phyloP scores from a whole-genome alignment of 2,113 vertebrate species.

The Amia ocellicauda region DNA sequence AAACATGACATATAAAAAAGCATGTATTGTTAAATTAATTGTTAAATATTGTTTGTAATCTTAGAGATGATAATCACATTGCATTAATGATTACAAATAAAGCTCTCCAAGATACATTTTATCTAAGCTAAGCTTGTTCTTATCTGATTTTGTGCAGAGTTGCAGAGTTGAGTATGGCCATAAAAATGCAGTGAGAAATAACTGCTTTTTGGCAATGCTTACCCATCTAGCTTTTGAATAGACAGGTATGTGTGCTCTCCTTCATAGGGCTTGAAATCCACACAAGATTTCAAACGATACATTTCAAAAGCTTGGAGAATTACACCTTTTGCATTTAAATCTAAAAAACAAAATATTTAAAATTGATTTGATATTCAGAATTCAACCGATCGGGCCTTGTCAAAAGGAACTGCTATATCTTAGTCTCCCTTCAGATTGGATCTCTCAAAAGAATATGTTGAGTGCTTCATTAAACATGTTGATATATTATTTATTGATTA shows the following conservation, averaged over 20 bases:
- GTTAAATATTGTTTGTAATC: too few species aligned
- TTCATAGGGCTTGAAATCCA: slow-evolving; percentile 90
- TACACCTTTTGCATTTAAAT: slow-evolving; percentile 78
- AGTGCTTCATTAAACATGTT: too few species aligned
- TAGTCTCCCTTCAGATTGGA: too few species aligned
- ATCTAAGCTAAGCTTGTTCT: slow-evolving; percentile 8
- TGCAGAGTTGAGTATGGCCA: not conserved
- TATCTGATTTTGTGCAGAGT: slow-evolving; percentile 13
- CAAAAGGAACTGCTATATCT: too few species aligned
- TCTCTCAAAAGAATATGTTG: too few species aligned
- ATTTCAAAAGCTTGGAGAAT: slow-evolving; percentile 86
- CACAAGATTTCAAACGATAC: slow-evolving; percentile 86
- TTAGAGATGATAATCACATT: too few species aligned
- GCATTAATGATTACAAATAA: too few species aligned
- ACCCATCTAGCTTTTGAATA: slow-evolving; percentile 79
- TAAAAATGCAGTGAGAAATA: slow-evolving; percentile 15
- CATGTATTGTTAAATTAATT: too few species aligned
- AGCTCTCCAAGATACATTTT: too few species aligned
- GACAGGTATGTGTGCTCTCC: slow-evolving; percentile 76
- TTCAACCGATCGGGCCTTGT: too few species aligned
- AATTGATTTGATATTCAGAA: not conserved
- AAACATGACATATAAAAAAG: too few species aligned
- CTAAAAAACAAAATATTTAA: slow-evolving; percentile 28
- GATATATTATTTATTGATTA: too few species aligned
- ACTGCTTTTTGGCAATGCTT: slow-evolving; percentile 27